Evolutionary conservation across 1,140 invertebrate species (phyloP), one percentile per base, ranked within the genome.

Genomic region (Aphelenchoides besseyi): DNA sequence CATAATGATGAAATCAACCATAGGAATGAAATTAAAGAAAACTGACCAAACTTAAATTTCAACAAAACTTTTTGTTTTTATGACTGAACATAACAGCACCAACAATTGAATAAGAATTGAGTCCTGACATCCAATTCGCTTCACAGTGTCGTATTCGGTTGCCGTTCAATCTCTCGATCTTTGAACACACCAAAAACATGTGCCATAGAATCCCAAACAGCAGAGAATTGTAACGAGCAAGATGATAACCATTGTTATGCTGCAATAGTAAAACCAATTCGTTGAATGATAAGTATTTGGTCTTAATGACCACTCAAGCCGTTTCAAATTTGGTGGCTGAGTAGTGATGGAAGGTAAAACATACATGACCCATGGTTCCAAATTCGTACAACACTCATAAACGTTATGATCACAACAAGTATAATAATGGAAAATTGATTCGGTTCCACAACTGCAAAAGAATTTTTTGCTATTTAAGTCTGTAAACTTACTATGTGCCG

Each of bases 311-410:
- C 36, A 18, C 32, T 53, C 26, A 32, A 66, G 12, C 12, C 16
- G 8, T 53, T 12, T 8, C 32, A 23, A 23, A 5, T 26, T 35
- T 53, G 63, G 12, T 1, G 18, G 67, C 32, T 1, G 62, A 33
- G 26, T 26, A 37, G 1, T 68, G 9, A 26, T 23, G 28, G 41
- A 26, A 28, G 32, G 32, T 9, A 29, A 53, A 70, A 79, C 77
- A 70, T 5, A 79, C 77, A 79, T 81, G 29, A 75, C 75, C 77
- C 77, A 79, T 32, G 78, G 68, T 23, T 79, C 75, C 69, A 79
- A 63, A 23, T 71, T 69, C 30, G 80, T 33, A 59, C 77, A 79
- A 36, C 77, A 79, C 33, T 79, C 77, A 37, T 70, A 68, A 12
- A 70, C 68, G 35, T 77, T 81, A 61, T 79, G 69, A 12, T 79